Evolutionary conservation across 1,140 invertebrate species (phyloP).

Genomic region (Leguminivora glycinivorella): DNA sequence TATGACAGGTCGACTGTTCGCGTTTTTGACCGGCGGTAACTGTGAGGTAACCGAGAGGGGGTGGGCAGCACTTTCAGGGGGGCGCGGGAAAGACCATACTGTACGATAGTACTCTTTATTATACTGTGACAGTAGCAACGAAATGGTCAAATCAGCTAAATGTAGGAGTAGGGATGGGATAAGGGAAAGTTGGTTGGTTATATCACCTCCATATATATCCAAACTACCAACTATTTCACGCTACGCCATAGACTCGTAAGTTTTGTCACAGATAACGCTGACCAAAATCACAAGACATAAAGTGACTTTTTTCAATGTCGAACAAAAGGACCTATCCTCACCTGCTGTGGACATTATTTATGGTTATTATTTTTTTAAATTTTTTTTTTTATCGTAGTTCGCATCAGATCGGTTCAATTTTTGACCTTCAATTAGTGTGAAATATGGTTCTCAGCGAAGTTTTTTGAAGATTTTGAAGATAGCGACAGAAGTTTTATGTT

Average conservation of each 20-base stretch:
- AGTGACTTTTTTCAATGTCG: constrained; percentile 47
- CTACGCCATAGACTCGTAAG: constrained; percentile 57
- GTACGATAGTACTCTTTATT: too few relatives aligned
- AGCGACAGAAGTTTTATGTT: background rate
- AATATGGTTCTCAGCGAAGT: constrained; percentile 53
- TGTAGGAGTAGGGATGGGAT: background rate
- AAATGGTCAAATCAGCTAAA: too few relatives aligned
- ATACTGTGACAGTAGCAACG: too few relatives aligned
- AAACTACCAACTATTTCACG: constrained; percentile 65
- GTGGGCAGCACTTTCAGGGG: too few relatives aligned
- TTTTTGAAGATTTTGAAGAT: constrained; percentile 9
- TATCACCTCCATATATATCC: constrained; percentile 47
- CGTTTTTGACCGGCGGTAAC: too few relatives aligned
- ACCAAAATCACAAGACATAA: constrained; percentile 71
- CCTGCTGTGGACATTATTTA: constrained; percentile 71
- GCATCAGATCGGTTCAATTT: constrained; percentile 63
- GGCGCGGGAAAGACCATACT: too few relatives aligned
- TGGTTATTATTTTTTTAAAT: constrained; percentile 47
- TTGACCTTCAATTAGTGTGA: constrained; percentile 72
- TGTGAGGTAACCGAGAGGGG: too few relatives aligned
- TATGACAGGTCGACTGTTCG: too few relatives aligned
- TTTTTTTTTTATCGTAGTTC: constrained; percentile 34
- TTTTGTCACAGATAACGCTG: constrained; percentile 70
- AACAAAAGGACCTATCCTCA: constrained; percentile 62
- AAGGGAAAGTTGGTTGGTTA: constrained; percentile 31